phyloP scores from a whole-genome alignment of 2,113 vertebrate species.

The Oxyruncus cristatus region DNA sequence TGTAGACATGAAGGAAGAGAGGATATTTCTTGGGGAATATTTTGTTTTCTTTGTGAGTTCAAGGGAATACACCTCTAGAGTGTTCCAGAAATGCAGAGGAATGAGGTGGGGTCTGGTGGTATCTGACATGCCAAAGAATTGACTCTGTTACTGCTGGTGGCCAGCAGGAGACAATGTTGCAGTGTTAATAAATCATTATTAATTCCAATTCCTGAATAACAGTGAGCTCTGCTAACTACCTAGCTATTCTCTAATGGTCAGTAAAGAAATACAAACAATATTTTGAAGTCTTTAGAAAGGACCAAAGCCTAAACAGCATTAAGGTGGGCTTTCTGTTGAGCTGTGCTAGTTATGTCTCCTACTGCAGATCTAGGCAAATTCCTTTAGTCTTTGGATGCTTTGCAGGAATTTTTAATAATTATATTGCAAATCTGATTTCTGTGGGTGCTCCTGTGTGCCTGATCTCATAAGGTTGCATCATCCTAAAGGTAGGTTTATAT shows the following conservation, averaged over 20 bases:
- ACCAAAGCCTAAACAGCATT: background rate
- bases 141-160: background rate
- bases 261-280: background rate
- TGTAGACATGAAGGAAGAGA: background rate
- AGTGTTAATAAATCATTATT: background rate
- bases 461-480: background rate
- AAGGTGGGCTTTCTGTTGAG: background rate
- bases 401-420: background rate
- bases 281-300: background rate
- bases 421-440: background rate
- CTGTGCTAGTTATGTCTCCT: background rate
- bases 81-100: background rate
- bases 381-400: background rate
- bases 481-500: background rate
- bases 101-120: background rate
- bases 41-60: background rate
- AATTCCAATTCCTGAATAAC: background rate
- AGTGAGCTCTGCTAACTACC: background rate
- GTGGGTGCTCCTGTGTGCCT: background rate
- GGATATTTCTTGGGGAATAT: background rate
- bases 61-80: background rate
- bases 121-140: background rate
- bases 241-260: background rate
- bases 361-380: background rate
- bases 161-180: constrained; percentile 8